Base-by-base conservation (phyloP, 1,140 invertebrate genomes). In the Melipona quadrifasciata region DNA sequence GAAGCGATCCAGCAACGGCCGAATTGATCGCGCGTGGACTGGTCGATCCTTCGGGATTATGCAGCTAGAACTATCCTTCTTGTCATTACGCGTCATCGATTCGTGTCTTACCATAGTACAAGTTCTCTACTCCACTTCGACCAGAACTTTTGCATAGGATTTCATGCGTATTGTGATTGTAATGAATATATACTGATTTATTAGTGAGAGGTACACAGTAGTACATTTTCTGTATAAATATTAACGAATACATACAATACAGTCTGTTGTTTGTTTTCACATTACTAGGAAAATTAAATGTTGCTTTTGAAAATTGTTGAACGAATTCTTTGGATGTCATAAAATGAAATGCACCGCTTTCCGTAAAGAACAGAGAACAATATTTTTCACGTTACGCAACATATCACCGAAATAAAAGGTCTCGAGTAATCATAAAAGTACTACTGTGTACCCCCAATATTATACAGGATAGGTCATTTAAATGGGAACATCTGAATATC, bases 41-140 rank as follows among this genome's bases (percentile, higher is more conserved):
- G 21, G 96, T 96, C 58, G 96, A 96, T 92, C 95, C 96, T 67
- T 95, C 96, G 0, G 96, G 96, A 51, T 91, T 96, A 87, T 96
- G 96, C 91, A 96, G 96, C 95, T 96, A 95, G 91, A 92, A 94
- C 86, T 91, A 88, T 87, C 85, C 80, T 74, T 85, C 80, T 53
- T 86, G 85, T 76, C 81, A 89, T 78, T 86, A 86, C 68, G 39
- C 89, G 70, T 86, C 90, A 86, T 93, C 91, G 91, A 92, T 94
- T 83, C 90, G 93, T 92, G 93, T 94, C 89, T 93, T 94, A 91
- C 93, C 90, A 90, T 94, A 94, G 91, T 92, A 92, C 90, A 92
- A 92, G 87, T 89, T 90, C 87, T 86, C 86, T 86, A 87, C 81
- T 84, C 74, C 61, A 85, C 65, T 81, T 85, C 21, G 88, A 90